A percentile compares a stretch with the other conserved stretches of the same genome.
phyloP scores from a whole-genome alignment of 2,888 invertebrate genomes.

The Hoplodrina blanda region DNA sequence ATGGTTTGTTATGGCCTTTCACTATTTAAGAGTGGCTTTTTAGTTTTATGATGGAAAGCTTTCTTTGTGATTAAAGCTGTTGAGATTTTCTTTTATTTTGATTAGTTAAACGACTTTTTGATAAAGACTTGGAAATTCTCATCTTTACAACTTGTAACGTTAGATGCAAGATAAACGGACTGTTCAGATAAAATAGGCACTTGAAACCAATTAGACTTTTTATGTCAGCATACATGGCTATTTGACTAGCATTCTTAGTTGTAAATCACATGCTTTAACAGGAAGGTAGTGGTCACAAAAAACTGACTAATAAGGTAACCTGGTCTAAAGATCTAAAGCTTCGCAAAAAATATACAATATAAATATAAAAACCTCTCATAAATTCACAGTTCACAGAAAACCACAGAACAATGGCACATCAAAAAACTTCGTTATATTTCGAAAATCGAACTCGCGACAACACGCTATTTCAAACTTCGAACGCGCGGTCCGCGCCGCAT shows the following conservation, averaged over 20 bases:
- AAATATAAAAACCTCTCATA: constrained; percentile 58
- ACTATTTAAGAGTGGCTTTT: constrained; percentile 7
- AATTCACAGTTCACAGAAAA: constrained; percentile 72
- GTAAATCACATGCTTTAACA: constrained; percentile 61
- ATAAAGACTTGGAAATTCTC: constrained; percentile 3
- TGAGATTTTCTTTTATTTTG: constrained; percentile 12
- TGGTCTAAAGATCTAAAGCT: constrained; percentile 59
- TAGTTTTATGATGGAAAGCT: constrained; percentile 26
- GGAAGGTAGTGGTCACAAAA: constrained; percentile 70
- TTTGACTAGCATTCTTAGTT: constrained; percentile 31
- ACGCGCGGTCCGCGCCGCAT: constrained; percentile 81
- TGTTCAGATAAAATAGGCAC: constrained; percentile 1
- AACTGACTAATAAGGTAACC: constrained; percentile 67
- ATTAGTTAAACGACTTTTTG: background rate
- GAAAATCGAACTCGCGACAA: constrained; percentile 76
- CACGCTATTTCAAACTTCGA: constrained; percentile 76
- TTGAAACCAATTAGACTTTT: constrained; percentile 24
- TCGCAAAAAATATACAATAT: constrained; percentile 38
- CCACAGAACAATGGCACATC: constrained; percentile 75
- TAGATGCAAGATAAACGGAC: constrained; percentile 13
- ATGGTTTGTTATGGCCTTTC: constrained; percentile 13
- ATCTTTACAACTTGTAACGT: constrained; percentile 4
- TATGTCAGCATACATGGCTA: constrained; percentile 27
- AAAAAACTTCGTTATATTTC: constrained; percentile 82
- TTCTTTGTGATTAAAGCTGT: background rate